A percentile compares a stretch with the other conserved stretches of the same genome.
Conservation (phyloP, 2,797 vertebrate species). For the Tamandua tetradactyla region DNA sequence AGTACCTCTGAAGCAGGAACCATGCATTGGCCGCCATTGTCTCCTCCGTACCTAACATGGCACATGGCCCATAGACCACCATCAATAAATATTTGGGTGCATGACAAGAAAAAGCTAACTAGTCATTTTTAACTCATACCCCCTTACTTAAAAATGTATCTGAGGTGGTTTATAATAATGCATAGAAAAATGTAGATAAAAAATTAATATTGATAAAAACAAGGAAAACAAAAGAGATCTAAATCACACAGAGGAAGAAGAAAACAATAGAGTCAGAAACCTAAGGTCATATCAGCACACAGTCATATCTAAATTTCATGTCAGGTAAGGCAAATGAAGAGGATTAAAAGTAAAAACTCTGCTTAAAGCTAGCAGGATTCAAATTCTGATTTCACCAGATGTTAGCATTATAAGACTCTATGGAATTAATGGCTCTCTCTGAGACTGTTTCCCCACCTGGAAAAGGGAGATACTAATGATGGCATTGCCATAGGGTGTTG, state of each 20-base stretch:
- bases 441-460: neutral
- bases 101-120: neutral
- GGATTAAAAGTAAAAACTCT: neutral
- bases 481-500: neutral
- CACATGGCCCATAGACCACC: rapidly evolving
- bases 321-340: neutral
- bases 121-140: neutral
- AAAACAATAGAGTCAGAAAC: neutral
- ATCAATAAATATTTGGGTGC: neutral
- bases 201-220: neutral
- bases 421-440: neutral
- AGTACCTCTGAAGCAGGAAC: neutral
- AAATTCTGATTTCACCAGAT: neutral
- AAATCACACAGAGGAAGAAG: neutral
- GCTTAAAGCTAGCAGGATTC: neutral
- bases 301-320: rapidly evolving
- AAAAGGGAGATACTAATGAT: neutral
- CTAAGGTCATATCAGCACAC: neutral
- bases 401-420: neutral
- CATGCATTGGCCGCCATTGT: rapidly evolving
- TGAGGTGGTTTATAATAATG: neutral
- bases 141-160: neutral
- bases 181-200: neutral
- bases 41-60: too few species aligned
- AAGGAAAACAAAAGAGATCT: too few species aligned